These are phyloP conservation scores for Rissa tridactyla DNA, from an alignment of 2,113 vertebrate species.

Conservation along the genomic window DNA sequence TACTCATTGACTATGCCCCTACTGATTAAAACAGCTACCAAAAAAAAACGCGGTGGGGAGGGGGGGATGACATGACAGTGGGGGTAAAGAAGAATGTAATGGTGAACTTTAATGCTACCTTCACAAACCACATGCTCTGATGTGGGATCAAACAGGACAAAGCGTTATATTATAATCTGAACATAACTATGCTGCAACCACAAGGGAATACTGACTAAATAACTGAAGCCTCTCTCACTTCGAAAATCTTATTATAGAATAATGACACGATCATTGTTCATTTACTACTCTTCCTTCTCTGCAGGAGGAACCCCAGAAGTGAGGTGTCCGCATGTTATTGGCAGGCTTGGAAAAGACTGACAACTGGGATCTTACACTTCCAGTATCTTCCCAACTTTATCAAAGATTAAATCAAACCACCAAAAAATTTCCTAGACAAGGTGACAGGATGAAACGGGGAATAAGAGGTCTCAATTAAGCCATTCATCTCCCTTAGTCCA, in stretches of 20 bases:
- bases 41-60: not conserved
- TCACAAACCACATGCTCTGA: accelerated
- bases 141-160: not conserved
- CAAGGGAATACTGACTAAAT: not conserved
- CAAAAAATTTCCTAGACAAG: not conserved
- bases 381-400: not conserved
- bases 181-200: not conserved
- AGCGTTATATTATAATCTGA: not conserved
- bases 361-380: too few relatives aligned
- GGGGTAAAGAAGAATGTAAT: not conserved
- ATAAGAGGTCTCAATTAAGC: not conserved
- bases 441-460: not conserved
- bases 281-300: not conserved
- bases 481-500: not conserved
- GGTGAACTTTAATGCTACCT: not conserved
- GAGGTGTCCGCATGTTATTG: not conserved
- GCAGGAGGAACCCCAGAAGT: not conserved
- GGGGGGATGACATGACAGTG: too few relatives aligned
- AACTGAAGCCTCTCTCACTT: not conserved
- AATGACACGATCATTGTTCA: not conserved
- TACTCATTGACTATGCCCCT: not conserved
- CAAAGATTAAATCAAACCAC: not conserved
- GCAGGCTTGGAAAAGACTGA: not conserved
- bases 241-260: not conserved
- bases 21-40: not conserved